A percentile compares a stretch with the other conserved stretches of the same genome.
phyloP scores from a whole-genome alignment of 2,797 vertebrate genomes.

The Gobionotothen gibberifrons region DNA sequence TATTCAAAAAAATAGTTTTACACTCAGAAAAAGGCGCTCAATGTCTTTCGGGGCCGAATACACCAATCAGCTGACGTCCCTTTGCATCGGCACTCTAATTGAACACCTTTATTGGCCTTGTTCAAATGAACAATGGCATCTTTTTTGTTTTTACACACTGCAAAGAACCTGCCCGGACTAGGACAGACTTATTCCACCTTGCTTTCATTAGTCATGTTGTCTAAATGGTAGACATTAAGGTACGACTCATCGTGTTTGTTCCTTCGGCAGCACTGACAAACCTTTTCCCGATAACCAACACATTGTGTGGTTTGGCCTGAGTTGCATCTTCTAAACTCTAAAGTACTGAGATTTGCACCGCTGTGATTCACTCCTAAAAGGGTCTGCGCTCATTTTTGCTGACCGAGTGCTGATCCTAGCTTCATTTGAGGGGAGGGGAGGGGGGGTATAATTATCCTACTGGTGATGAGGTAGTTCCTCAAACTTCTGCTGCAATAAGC shows the following conservation, averaged over 20 bases:
- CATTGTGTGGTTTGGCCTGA: slow-evolving; percentile 27
- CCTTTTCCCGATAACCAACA: slow-evolving; percentile 13
- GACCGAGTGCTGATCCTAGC: slow-evolving; percentile 57
- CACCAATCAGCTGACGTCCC: too few species aligned
- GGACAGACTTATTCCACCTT: not conserved
- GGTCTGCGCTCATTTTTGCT: slow-evolving; percentile 36
- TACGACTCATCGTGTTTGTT: slow-evolving; percentile 29
- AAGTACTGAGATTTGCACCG: not conserved
- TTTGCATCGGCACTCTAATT: not conserved
- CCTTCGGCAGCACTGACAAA: not conserved
- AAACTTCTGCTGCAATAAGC: slow-evolving; percentile 19
- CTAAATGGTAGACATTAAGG: not conserved
- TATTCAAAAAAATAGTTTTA: not conserved
- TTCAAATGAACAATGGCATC: not conserved
- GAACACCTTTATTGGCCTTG: too few species aligned
- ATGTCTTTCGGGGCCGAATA: too few species aligned
- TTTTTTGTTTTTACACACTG: not conserved
- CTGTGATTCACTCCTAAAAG: slow-evolving; percentile 22
- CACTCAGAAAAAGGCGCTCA: fast-evolving
- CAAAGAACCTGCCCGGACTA: not conserved
- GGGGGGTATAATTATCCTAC: slow-evolving; percentile 33
- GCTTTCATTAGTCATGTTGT: slow-evolving; percentile 3
- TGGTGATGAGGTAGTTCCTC: slow-evolving; percentile 52
- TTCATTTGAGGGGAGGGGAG: slow-evolving; percentile 1
- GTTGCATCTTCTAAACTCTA: slow-evolving; percentile 21